A percentile compares a stretch with the other conserved stretches of the same genome.
Evolutionary conservation across 2,113 vertebrate species (phyloP).

Genomic region (Vicugna pacos): DNA sequence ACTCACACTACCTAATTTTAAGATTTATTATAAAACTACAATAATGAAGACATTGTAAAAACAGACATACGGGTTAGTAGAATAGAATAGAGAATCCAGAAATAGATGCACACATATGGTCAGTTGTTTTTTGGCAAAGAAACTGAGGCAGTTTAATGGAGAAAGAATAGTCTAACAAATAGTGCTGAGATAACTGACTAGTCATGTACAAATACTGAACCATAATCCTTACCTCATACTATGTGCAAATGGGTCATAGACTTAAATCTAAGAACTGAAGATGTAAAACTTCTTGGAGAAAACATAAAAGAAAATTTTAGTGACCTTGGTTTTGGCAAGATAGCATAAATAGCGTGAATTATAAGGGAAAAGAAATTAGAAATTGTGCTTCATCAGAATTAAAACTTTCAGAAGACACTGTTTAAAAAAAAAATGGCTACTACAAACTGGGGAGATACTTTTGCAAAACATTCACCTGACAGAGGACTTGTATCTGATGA

Average conservation of each 20-base stretch:
- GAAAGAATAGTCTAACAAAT: conserved; percentile 19
- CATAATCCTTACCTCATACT: background rate
- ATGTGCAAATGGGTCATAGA: background rate
- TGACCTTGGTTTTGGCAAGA: background rate
- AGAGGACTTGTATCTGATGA: background rate
- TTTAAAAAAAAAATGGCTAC: background rate
- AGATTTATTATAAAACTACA: background rate
- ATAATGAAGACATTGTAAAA: background rate
- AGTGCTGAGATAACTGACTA: background rate
- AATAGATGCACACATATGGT: background rate
- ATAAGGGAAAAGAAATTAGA: background rate
- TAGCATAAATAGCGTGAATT: background rate
- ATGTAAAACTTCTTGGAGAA: background rate
- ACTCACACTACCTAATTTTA: background rate
- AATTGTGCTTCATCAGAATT: conserved; percentile 24
- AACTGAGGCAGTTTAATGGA: background rate
- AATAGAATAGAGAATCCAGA: background rate
- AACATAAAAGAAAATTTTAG: background rate
- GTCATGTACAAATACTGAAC: background rate
- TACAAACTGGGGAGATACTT: background rate
- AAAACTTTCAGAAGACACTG: background rate
- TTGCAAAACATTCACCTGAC: background rate
- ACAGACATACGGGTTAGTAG: background rate
- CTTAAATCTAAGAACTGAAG: conserved; percentile 28
- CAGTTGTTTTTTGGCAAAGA: background rate